Evolutionary conservation across 2,113 vertebrate genomes (phyloP).

Genomic region (Chauna torquata): DNA sequence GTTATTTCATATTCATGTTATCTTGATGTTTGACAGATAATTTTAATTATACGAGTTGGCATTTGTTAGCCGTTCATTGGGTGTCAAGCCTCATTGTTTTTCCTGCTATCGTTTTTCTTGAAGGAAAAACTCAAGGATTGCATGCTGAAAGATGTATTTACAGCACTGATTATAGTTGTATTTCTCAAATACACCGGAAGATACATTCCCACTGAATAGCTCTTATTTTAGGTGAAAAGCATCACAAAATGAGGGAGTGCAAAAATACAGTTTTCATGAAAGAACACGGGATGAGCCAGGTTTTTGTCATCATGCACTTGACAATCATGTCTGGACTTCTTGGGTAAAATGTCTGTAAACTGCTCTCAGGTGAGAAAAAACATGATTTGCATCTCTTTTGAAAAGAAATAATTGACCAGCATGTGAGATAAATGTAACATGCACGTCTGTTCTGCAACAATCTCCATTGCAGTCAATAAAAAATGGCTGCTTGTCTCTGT

Average conservation of each 20-base stretch:
- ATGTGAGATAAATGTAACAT: background rate
- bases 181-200: background rate
- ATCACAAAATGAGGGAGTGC: background rate
- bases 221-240: background rate
- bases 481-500: background rate
- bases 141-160: background rate
- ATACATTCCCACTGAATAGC: background rate
- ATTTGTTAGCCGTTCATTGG: background rate
- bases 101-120: background rate
- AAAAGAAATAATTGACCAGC: background rate
- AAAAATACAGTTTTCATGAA: background rate
- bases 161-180: background rate
- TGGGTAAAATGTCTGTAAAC: background rate
- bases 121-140: background rate
- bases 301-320: background rate
- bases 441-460: background rate
- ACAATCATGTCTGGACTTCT: background rate
- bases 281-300: background rate
- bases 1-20: background rate
- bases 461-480: background rate
- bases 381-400: background rate
- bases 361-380: background rate
- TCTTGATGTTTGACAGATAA: background rate
- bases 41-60: background rate
- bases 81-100: background rate